Evolutionary conservation across 2,113 vertebrate species (phyloP), one percentile per base, ranked within the genome.

Genomic region (Megalops atlanticus): DNA sequence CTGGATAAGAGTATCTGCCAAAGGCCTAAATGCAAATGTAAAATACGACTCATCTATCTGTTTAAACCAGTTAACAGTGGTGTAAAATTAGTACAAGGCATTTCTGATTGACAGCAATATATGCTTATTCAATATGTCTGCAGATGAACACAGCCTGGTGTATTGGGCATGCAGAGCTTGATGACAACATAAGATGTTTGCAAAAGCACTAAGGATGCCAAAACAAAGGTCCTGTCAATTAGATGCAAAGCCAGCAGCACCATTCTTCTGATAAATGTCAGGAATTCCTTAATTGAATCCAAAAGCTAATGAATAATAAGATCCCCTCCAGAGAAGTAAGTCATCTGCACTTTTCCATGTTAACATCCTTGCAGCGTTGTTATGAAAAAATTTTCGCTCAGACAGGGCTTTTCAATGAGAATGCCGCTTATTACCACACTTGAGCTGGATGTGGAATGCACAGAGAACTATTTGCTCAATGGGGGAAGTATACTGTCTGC

Each of bases 281-380:
- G 71, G 83, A 87, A 87, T 87, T 54, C 74, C 18, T 41, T 87
- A 87, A 86, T 86, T 86, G 79, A 81, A 80, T 76, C 73, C 41
- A 36, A 72, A 73, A 45, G 49, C 41, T 71, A 10, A 21, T 58
- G 82, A 81, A 74, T 76, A 68, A 79, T 41, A 49, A 49, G 36
- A 71, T 69, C 68, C 21, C 41, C 21, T 4, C 74, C 41, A 71
- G 16, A 4, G 36, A 14, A 35, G 35, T 40, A 64, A 54, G 72
- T 24, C 68, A 33, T 33, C 41, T 12, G 72, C 27, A 21, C 27
- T 73, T 68, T 18, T 16, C 73, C 35, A 33, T 38, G 36, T 71
- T 58, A 41, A 43, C 76, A 58, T 69, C 69, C 45, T 81, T 71
- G 54, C 64, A 52, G 41, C 16, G 15, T 43, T 41, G 21, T 40